Percentiles rank a stretch among this genome's conserved stretches.
These are phyloP conservation scores for Camptogramma bilineatum DNA, from an alignment of 2,888 invertebrate species.

Conservation along the genomic window DNA sequence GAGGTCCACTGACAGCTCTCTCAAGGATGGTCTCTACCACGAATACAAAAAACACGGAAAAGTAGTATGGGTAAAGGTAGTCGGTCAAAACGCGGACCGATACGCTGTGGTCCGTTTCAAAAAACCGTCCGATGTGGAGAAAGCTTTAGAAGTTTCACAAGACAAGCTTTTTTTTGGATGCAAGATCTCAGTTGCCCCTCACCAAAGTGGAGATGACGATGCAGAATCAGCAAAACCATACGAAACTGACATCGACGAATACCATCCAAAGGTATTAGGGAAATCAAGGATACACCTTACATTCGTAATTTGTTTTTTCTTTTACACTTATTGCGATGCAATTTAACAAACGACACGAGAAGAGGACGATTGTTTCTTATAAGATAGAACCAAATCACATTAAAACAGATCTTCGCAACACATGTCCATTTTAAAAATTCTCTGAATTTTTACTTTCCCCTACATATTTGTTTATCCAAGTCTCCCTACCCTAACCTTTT, in stretches of 20 bases:
- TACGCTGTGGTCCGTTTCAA: slow-evolving; percentile 97
- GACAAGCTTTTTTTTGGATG: slow-evolving; percentile 99
- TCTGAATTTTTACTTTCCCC: too few relatives aligned
- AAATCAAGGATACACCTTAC: slow-evolving; percentile 39
- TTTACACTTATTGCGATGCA: slow-evolving; percentile 25
- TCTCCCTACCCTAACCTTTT: neutral
- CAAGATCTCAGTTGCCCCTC: slow-evolving; percentile 97
- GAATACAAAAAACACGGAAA: slow-evolving; percentile 99
- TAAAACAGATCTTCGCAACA: neutral
- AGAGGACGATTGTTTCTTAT: slow-evolving; percentile 3
- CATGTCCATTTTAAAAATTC: neutral
- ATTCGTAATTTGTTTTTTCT: slow-evolving; percentile 38
- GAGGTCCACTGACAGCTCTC: slow-evolving; percentile 95
- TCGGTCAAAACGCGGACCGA: slow-evolving; percentile 95
- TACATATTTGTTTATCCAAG: neutral
- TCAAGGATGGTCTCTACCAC: slow-evolving; percentile 98
- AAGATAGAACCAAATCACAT: neutral
- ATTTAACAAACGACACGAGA: slow-evolving; percentile 18
- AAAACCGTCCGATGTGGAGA: slow-evolving; percentile 98
- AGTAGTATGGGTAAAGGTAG: slow-evolving; percentile 97
- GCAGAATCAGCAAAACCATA: slow-evolving; percentile 94
- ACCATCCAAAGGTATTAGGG: slow-evolving; percentile 91
- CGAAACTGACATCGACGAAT: slow-evolving; percentile 98
- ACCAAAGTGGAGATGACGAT: slow-evolving; percentile 95
- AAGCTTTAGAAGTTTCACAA: slow-evolving; percentile 97